Evolutionary conservation across 2,797 vertebrate genomes (phyloP).

Genomic region (Craterocephalus amniculus): DNA sequence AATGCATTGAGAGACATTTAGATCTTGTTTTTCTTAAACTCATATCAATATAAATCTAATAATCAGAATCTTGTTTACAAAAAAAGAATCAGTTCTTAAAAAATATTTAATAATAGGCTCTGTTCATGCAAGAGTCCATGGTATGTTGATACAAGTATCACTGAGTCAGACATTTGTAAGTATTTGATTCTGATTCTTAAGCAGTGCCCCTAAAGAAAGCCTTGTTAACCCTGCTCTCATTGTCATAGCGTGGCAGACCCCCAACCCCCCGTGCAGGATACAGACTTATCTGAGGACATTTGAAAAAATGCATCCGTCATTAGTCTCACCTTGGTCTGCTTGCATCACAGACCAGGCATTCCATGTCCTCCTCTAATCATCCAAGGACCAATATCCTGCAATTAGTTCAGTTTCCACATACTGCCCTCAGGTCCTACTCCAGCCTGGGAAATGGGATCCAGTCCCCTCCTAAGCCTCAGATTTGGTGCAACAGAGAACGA

Average conservation of each 20-base stretch:
- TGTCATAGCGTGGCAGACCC: conserved; percentile 20
- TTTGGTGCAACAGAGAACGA: conserved; percentile 67
- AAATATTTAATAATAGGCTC: not conserved
- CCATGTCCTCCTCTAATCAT: conserved; percentile 94
- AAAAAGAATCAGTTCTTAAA: not conserved
- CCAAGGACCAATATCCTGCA: conserved; percentile 94
- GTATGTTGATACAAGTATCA: not conserved
- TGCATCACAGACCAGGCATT: conserved; percentile 95
- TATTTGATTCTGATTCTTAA: conserved; percentile 2
- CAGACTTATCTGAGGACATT: conserved; percentile 64
- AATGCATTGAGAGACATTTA: conserved; percentile 6
- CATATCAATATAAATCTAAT: not conserved
- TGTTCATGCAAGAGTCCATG: no score
- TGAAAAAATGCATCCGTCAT: conserved; percentile 75
- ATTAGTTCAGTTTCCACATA: conserved; percentile 91
- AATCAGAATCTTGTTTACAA: not conserved
- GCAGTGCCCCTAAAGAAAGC: conserved; percentile 18
- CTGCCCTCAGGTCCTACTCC: conserved; percentile 87
- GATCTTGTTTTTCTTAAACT: not conserved
- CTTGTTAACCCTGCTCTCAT: conserved; percentile 8
- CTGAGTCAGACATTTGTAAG: not conserved
- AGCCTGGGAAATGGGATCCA: conserved; percentile 90
- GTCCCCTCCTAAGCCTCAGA: conserved; percentile 76
- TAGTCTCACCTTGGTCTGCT: conserved; percentile 87
- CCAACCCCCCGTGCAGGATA: conserved; percentile 54